Conservation (phyloP, 1,140 invertebrate species). For the Anoplolepis gracilipes region DNA sequence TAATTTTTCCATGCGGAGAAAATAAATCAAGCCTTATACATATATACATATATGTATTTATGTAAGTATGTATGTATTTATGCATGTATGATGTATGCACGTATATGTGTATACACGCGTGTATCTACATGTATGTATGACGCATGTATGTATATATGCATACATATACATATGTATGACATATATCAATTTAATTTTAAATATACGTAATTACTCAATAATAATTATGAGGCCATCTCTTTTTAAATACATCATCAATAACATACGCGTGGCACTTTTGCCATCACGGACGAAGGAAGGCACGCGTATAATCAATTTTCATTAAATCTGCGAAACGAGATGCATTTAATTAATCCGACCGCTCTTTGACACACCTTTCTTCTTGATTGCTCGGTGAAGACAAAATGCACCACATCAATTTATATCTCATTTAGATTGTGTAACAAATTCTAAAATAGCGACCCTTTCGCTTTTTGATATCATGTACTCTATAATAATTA, state of each 20-base stretch:
- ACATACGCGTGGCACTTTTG: slow-evolving; percentile 36
- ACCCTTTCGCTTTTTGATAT: slow-evolving; percentile 60
- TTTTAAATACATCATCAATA: slow-evolving; percentile 49
- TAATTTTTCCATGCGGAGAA: slow-evolving; percentile 65
- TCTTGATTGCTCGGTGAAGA: slow-evolving; percentile 21
- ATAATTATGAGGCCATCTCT: slow-evolving; percentile 62
- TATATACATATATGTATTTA: slow-evolving; percentile 76
- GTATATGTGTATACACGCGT: too few species aligned
- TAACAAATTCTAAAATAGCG: slow-evolving; percentile 70
- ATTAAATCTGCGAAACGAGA: slow-evolving; percentile 23
- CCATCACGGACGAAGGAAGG: slow-evolving; percentile 30
- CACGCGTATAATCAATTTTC: slow-evolving; percentile 19
- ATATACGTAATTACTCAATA: slow-evolving; percentile 48
- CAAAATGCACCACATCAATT: slow-evolving; percentile 55
- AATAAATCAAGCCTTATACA: slow-evolving; percentile 78
- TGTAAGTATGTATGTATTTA: slow-evolving; percentile 66
- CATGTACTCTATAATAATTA: slow-evolving; percentile 65
- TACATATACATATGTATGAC: slow-evolving; percentile 64
- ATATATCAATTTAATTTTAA: slow-evolving; percentile 70
- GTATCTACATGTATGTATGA: too few species aligned
- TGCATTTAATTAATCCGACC: slow-evolving; percentile 26
- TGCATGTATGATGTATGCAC: too few species aligned
- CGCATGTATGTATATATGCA: slow-evolving; percentile 68
- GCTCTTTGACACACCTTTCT: neutral
- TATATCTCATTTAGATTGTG: slow-evolving; percentile 64